These are phyloP conservation scores for Glyphotaelius pellucidus DNA, from an alignment of 2,888 invertebrate genomes.

Conservation along the genomic window DNA sequence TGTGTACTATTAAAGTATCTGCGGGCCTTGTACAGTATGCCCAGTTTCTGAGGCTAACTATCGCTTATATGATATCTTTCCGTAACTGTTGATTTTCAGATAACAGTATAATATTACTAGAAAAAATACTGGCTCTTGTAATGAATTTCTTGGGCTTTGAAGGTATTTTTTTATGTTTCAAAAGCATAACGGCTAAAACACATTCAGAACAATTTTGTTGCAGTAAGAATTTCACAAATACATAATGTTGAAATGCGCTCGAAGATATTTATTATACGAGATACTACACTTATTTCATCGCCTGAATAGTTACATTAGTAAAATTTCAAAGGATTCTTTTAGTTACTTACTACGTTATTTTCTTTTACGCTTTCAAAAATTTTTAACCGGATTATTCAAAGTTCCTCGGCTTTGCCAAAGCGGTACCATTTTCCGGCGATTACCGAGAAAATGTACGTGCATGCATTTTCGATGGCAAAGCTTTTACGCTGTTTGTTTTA, in stretches of 20 bases:
- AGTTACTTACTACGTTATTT: background rate
- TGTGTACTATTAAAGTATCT: too few relatives aligned
- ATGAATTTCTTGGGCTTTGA: too few relatives aligned
- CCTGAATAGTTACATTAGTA: background rate
- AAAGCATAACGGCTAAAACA: background rate
- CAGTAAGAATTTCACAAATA: background rate
- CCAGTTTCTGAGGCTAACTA: too few relatives aligned
- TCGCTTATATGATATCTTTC: too few relatives aligned
- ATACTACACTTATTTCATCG: background rate
- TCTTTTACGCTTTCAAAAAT: background rate
- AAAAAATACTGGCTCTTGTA: background rate
- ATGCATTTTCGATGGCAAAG: slow-evolving; percentile 35
- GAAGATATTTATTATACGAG: background rate
- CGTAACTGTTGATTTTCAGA: background rate
- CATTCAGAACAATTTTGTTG: background rate
- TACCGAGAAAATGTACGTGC: slow-evolving; percentile 24
- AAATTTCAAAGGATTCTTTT: background rate
- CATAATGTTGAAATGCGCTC: background rate
- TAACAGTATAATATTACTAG: background rate
- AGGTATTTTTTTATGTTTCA: background rate
- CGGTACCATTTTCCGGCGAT: slow-evolving; percentile 25
- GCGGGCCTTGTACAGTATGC: too few relatives aligned
- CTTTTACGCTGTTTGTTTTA: slow-evolving; percentile 41
- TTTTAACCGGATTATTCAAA: slow-evolving; percentile 32
- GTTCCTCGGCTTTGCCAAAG: slow-evolving; percentile 26